Percentiles rank a stretch among this genome's conserved stretches.
Conservation (phyloP, 2,888 invertebrate genomes). For the Diplazon laetatorius region DNA sequence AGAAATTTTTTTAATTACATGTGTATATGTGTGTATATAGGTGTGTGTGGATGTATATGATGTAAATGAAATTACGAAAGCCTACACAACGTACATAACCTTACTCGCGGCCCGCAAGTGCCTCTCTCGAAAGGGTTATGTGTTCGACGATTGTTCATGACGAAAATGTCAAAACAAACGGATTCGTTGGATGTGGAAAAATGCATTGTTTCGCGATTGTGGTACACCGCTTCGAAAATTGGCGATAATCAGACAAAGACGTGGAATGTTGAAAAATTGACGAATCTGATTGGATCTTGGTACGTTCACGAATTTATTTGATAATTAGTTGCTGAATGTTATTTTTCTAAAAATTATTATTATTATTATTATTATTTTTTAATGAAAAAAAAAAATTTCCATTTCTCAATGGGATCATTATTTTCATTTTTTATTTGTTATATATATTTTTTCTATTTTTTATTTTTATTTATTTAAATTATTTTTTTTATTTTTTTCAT, state of each 20-base stretch:
- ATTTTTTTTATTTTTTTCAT: background rate
- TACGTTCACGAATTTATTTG: constrained; percentile 21
- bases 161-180: constrained; percentile 71
- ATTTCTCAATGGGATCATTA: background rate
- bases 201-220: constrained; percentile 75
- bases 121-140: constrained; percentile 54
- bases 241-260: constrained; percentile 65
- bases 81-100: background rate
- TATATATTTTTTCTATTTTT: too few species aligned
- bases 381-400: constrained; percentile 1
- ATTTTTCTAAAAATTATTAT: background rate
- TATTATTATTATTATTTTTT: background rate
- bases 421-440: too few species aligned
- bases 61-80: constrained; percentile 22
- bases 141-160: constrained; percentile 14
- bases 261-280: constrained; percentile 44
- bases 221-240: constrained; percentile 74
- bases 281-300: constrained; percentile 48
- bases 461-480: background rate
- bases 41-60: too few species aligned
- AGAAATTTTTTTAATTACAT: too few species aligned
- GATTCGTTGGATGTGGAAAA: constrained; percentile 71
- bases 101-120: background rate
- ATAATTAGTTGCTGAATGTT: background rate
- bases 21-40: too few species aligned